Evolutionary conservation across 2,797 vertebrate genomes (phyloP).

Genomic region (Emys orbicularis): DNA sequence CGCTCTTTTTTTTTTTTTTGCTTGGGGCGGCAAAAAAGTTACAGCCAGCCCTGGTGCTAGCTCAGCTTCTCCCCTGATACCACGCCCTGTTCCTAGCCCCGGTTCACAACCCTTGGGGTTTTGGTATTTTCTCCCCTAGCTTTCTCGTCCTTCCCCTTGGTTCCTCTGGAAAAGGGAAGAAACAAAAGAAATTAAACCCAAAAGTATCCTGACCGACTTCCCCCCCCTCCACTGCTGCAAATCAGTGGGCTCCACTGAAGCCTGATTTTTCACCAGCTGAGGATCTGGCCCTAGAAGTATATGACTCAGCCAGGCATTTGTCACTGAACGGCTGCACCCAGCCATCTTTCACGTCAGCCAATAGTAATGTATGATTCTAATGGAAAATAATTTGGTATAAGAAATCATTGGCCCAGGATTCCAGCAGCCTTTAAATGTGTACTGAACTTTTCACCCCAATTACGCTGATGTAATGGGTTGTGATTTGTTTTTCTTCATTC

Average conservation of each 20-base stretch:
- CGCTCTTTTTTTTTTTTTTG: too few relatives aligned
- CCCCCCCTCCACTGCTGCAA: constrained; percentile 37
- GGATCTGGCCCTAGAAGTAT: not conserved
- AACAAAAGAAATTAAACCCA: not conserved
- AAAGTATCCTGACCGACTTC: not conserved
- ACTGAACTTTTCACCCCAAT: constrained; percentile 68
- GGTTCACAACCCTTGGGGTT: not conserved
- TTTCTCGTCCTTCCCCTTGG: not conserved
- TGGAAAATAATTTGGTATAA: constrained; percentile 51
- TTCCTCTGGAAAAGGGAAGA: not conserved
- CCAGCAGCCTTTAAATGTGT: constrained; percentile 38
- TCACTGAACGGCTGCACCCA: not conserved
- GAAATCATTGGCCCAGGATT: constrained; percentile 31
- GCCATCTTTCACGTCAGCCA: constrained; percentile 22
- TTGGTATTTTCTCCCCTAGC: not conserved
- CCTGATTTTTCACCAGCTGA: not conserved
- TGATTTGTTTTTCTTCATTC: constrained; percentile 62
- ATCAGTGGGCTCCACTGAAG: not conserved
- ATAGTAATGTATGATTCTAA: constrained; percentile 11
- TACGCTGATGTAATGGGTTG: constrained; percentile 61
- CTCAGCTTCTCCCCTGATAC: too few relatives aligned
- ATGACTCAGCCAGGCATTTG: constrained; percentile 6
- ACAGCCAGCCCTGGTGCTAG: too few relatives aligned
- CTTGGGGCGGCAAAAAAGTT: too few relatives aligned
- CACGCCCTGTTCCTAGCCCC: too few relatives aligned